Evolutionary conservation across 2,797 vertebrate genomes (phyloP).

Genomic region (Podarcis lilfordi): DNA sequence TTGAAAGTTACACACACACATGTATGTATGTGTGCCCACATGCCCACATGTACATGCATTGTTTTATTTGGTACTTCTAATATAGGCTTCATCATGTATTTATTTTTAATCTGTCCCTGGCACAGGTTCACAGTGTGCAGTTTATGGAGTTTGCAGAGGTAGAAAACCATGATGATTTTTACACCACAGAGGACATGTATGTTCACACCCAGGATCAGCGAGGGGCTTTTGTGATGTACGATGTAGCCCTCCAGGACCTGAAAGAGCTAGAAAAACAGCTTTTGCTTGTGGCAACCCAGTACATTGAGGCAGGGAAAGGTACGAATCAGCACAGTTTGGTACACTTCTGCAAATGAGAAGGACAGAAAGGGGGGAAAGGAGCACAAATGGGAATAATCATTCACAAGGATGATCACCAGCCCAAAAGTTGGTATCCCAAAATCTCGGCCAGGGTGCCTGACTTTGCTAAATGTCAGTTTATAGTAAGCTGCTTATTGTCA

Average conservation of each 20-base stretch:
- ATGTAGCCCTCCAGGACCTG: constrained; percentile 78
- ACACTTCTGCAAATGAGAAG: neutral
- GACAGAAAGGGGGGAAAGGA: neutral
- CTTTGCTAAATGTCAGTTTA: neutral
- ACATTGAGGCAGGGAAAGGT: constrained; percentile 73
- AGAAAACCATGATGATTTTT: constrained; percentile 82
- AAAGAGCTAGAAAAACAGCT: constrained; percentile 75
- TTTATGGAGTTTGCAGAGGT: constrained; percentile 82
- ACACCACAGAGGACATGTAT: constrained; percentile 64
- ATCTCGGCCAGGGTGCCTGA: neutral
- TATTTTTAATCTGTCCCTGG: constrained; percentile 14
- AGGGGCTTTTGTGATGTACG: constrained; percentile 75
- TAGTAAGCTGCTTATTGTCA: neutral
- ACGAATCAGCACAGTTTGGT: neutral
- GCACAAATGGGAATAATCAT: neutral
- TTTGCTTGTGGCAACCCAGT: constrained; percentile 77
- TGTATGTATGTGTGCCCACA: too few relatives aligned
- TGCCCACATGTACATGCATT: neutral
- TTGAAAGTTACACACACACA: neutral
- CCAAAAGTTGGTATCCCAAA: neutral
- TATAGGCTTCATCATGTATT: constrained; percentile 12
- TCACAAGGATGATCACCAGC: neutral
- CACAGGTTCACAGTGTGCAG: constrained; percentile 73
- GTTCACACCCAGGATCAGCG: constrained; percentile 79
- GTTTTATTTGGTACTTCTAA: neutral